Conservation (phyloP, 2,113 vertebrate genomes). For the Amblyopsis rosae region DNA sequence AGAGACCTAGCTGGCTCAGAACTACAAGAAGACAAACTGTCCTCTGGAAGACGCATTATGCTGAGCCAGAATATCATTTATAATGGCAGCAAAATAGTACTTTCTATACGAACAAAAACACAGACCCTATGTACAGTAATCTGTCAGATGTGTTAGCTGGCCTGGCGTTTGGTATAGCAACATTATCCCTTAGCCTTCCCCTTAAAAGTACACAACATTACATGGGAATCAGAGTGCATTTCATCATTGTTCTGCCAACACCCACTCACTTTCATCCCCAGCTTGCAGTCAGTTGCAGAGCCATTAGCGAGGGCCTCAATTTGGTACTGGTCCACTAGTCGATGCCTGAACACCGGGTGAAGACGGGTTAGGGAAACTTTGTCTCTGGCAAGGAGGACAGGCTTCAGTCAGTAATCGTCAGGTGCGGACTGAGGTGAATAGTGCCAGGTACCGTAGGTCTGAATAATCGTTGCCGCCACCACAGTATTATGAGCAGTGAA, state of each 20-base stretch:
- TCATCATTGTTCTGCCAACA: constrained; percentile 5
- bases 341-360: constrained; percentile 20
- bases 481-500: neutral
- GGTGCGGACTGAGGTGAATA: constrained; percentile 29
- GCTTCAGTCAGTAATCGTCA: constrained; percentile 28
- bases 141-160: neutral
- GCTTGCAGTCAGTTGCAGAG: constrained; percentile 12
- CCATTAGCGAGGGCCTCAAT: constrained; percentile 31
- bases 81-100: constrained; percentile 23
- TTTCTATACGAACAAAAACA: constrained; percentile 16
- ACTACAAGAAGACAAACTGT: constrained; percentile 6
- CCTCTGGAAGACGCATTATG: neutral
- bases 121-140: constrained; percentile 1
- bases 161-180: neutral
- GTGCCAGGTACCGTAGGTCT: neutral
- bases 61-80: constrained; percentile 7
- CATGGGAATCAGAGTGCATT: constrained; percentile 5
- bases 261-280: constrained; percentile 14
- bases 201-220: constrained; percentile 15
- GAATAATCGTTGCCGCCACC: constrained; percentile 6
- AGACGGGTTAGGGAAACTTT: constrained; percentile 33
- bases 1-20: constrained; percentile 2
- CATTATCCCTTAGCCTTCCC: constrained; percentile 6
- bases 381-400: constrained; percentile 28
- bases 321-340: constrained; percentile 26